These are phyloP conservation scores for Heliangelus exortis DNA, from an alignment of 2,797 vertebrate genomes.

Conservation along the genomic window DNA sequence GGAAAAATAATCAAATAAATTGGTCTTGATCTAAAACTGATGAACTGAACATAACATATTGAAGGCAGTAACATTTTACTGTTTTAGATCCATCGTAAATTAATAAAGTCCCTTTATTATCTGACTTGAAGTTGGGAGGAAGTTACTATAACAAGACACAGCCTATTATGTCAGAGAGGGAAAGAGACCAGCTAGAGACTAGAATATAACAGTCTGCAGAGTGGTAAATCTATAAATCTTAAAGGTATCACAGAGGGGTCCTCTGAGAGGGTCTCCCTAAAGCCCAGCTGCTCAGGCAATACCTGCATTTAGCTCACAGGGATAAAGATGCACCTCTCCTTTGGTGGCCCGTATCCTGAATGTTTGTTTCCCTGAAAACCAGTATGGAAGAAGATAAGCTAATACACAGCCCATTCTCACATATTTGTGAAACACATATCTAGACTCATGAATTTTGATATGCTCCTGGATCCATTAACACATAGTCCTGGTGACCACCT, in stretches of 20 bases:
- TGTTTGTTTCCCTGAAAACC: background rate
- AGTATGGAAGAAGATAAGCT: background rate
- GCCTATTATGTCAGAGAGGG: background rate
- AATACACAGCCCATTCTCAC: background rate
- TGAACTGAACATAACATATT: background rate
- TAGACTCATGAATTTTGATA: background rate
- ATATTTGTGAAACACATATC: background rate
- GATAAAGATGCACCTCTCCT: background rate
- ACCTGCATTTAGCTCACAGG: background rate
- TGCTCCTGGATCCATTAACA: background rate
- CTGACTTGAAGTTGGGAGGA: constrained; percentile 2
- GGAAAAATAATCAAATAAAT: constrained; percentile 60
- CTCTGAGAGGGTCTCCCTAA: background rate
- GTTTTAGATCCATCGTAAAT: constrained; percentile 23
- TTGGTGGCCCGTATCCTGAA: background rate
- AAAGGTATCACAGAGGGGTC: background rate
- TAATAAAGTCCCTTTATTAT: constrained; percentile 30
- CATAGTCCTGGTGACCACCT: background rate
- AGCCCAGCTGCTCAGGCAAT: background rate
- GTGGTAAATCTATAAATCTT: background rate
- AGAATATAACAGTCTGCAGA: background rate
- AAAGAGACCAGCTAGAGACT: background rate
- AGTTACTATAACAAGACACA: background rate
- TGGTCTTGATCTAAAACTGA: background rate
- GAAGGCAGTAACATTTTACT: constrained; percentile 29